Conservation (phyloP, 2,888 invertebrate species). For the Malacosoma neustria region DNA sequence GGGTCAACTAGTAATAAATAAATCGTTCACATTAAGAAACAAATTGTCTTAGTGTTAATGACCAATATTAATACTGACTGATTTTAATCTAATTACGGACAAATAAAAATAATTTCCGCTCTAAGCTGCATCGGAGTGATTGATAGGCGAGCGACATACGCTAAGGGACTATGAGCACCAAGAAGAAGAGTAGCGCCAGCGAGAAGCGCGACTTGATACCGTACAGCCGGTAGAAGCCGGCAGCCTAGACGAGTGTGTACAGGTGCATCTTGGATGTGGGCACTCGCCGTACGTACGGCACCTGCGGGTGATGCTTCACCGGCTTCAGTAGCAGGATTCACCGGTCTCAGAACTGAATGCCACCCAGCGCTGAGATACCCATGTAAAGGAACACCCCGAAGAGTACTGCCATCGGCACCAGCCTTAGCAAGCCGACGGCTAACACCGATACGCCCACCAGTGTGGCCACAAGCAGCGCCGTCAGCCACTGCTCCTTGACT, state of each 20-base stretch:
- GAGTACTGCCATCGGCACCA: constrained; percentile 96
- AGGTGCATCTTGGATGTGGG: constrained; percentile 94
- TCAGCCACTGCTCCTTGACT: constrained; percentile 94
- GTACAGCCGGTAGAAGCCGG: constrained; percentile 87
- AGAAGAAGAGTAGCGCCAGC: constrained; percentile 94
- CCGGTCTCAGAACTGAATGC: constrained; percentile 95
- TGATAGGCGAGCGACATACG: constrained; percentile 81
- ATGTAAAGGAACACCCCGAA: constrained; percentile 98
- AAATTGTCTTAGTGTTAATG: not conserved
- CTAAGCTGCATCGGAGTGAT: constrained; percentile 89
- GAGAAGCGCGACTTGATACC: constrained; percentile 91
- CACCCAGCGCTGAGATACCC: constrained; percentile 95
- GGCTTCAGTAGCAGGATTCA: constrained; percentile 93
- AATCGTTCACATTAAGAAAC: not conserved
- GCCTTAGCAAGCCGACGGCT: constrained; percentile 84
- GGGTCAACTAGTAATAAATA: no score
- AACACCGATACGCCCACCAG: constrained; percentile 89
- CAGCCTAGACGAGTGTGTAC: constrained; percentile 89
- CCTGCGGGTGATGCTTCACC: constrained; percentile 94
- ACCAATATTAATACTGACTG: not conserved
- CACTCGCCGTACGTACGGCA: constrained; percentile 90
- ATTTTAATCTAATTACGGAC: no score
- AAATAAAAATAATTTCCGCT: constrained; percentile 78
- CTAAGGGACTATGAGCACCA: constrained; percentile 93
- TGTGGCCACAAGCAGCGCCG: constrained; percentile 85